phyloP scores from a whole-genome alignment of 2,888 invertebrate species.

The Lutraria lutraria region DNA sequence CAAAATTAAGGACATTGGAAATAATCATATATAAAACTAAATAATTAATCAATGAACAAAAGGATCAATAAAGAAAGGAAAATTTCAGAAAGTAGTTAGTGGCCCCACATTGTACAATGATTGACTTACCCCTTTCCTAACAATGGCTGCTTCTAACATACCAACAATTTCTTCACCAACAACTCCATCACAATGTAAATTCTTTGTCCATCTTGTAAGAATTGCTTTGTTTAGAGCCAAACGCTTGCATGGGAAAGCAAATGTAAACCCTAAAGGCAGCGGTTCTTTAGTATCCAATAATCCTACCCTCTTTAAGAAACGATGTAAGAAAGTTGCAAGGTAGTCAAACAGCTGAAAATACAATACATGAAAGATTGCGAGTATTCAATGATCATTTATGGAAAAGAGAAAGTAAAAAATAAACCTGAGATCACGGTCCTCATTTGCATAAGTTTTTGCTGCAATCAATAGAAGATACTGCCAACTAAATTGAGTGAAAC shows the following conservation, averaged over 20 bases:
- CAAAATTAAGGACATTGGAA: too few species aligned
- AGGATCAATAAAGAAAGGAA: too few species aligned
- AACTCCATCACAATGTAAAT: conserved; percentile 96
- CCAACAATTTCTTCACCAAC: conserved; percentile 95
- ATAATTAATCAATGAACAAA: too few species aligned
- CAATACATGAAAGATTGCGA: not conserved
- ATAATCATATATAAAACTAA: too few species aligned
- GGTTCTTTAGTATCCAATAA: conserved; percentile 86
- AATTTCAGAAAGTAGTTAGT: not conserved
- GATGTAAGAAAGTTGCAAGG: conserved; percentile 96
- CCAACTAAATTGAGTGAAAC: too few species aligned
- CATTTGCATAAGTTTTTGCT: too few species aligned
- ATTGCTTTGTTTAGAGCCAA: conserved; percentile 94
- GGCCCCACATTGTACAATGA: not conserved
- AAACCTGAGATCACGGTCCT: too few species aligned
- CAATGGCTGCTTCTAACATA: conserved; percentile 94
- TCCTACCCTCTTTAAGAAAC: conserved; percentile 94
- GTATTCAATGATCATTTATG: not conserved
- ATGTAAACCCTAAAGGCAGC: conserved; percentile 96
- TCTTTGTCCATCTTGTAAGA: conserved; percentile 97
- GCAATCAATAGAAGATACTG: too few species aligned
- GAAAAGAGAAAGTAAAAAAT: too few species aligned
- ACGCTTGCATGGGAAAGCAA: conserved; percentile 96
- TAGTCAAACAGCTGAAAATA: conserved; percentile 93
- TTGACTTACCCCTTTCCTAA: conserved; percentile 88